Conservation (phyloP, 2,888 invertebrate genomes). For the Neoitamus cyanurus region DNA sequence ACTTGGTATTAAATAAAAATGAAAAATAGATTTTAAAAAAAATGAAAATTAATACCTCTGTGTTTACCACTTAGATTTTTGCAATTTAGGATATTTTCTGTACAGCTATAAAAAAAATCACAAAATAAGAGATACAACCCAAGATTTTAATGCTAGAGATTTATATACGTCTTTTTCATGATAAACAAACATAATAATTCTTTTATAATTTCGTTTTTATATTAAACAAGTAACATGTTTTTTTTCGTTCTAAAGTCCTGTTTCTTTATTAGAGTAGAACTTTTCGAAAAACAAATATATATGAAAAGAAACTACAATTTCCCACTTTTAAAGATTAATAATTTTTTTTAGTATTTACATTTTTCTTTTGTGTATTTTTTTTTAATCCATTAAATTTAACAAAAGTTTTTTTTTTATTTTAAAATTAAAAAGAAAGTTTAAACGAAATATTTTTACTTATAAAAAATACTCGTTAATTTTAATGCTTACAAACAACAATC, state of each 20-base stretch:
- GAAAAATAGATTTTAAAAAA: not conserved
- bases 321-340: not conserved
- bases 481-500: constrained; percentile 48
- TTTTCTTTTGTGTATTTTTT: not conserved
- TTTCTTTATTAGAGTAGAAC: not conserved
- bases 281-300: not conserved
- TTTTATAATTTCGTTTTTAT: not conserved
- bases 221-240: not conserved
- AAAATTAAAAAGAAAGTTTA: constrained; percentile 30
- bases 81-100: not conserved
- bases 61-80: not conserved
- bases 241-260: not conserved
- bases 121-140: not conserved
- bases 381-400: not conserved
- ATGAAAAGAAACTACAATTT: not conserved
- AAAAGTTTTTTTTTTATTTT: not conserved
- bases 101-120: not conserved
- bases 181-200: not conserved
- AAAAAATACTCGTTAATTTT: constrained; percentile 49
- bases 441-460: constrained; percentile 45
- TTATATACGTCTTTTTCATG: constrained; percentile 52
- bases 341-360: not conserved
- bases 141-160: constrained; percentile 20
- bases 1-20: not conserved
- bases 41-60: not conserved